These are phyloP conservation scores for Proteles cristata DNA, from an alignment of 2,113 vertebrate species.

Conservation along the genomic window DNA sequence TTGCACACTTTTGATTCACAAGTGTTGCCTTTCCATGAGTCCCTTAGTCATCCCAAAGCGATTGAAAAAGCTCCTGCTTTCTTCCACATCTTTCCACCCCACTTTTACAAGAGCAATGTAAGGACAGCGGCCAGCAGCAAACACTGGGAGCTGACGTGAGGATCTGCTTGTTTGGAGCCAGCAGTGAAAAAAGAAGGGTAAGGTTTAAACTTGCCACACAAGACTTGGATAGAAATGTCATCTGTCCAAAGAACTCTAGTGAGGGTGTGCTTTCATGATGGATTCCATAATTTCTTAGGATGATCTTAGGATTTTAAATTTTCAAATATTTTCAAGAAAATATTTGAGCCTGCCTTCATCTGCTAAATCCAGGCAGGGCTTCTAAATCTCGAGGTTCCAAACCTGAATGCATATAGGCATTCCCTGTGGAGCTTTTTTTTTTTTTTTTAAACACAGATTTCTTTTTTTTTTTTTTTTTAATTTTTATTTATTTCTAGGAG, in stretches of 20 bases:
- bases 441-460: too few species aligned
- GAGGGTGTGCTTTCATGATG: neutral
- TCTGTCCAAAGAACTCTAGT: neutral
- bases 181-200: neutral
- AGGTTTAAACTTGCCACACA: neutral
- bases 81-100: neutral
- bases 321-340: neutral
- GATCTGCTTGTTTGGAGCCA: neutral
- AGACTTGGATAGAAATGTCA: neutral
- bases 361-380: neutral
- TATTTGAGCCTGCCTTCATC: neutral
- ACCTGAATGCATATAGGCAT: neutral
- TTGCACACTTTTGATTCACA: neutral
- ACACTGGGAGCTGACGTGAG: neutral
- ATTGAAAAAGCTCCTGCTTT: neutral
- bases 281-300: neutral
- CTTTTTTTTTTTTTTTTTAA: too few species aligned
- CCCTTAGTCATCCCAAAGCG: rapidly evolving
- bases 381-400: neutral
- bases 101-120: neutral
- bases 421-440: neutral
- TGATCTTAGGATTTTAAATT: neutral
- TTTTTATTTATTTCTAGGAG: too few species aligned
- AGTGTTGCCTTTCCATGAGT: rapidly evolving
- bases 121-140: neutral